Percentiles rank a stretch among this genome's conserved stretches.
These are phyloP conservation scores for Bambusicola thoracicus DNA, from an alignment of 2,113 vertebrate species.

Conservation along the genomic window DNA sequence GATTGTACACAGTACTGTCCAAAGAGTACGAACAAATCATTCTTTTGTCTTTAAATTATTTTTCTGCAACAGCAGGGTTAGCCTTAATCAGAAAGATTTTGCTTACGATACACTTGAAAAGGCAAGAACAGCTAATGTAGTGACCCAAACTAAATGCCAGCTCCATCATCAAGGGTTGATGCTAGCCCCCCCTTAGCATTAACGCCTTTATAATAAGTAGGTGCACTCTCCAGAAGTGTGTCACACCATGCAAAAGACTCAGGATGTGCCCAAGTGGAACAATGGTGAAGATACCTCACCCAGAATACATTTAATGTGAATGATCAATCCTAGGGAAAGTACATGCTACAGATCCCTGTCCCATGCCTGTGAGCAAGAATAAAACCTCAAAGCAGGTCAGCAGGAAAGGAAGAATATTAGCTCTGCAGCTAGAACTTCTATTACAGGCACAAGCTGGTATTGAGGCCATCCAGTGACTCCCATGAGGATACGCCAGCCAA, in stretches of 20 bases:
- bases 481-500: not conserved
- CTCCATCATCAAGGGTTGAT: not conserved
- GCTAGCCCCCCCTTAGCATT: not conserved
- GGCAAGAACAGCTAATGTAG: not conserved
- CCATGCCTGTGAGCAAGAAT: not conserved
- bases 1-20: not conserved
- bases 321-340: not conserved
- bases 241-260: not conserved
- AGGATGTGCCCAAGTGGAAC: not conserved
- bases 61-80: not conserved
- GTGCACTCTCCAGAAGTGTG: not conserved
- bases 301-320: not conserved
- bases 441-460: not conserved
- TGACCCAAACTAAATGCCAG: not conserved
- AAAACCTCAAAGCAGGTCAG: not conserved
- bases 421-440: not conserved
- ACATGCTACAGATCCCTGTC: not conserved
- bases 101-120: not conserved
- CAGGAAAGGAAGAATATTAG: not conserved
- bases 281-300: not conserved
- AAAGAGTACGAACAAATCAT: not conserved
- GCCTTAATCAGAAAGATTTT: not conserved
- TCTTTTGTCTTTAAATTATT: not conserved
- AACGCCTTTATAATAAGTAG: not conserved
- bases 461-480: not conserved